Evolutionary conservation across 2,113 vertebrate species (phyloP), one percentile per base, ranked within the genome.

Genomic region (Pao palembangensis): DNA sequence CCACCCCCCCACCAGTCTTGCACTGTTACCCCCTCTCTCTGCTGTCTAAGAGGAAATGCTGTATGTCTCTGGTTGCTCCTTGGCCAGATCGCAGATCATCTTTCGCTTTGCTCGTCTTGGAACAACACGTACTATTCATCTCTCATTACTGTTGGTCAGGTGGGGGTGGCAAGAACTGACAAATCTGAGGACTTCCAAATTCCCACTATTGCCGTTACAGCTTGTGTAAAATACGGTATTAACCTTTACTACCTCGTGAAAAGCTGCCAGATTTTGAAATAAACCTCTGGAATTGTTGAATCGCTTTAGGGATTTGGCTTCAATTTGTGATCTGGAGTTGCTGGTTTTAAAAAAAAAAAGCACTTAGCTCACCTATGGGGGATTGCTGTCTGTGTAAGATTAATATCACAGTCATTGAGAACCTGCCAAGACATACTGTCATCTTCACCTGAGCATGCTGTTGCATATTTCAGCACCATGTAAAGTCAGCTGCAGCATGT

Each of bases 231-330:
- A 75, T 67, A 71, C 55, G 58, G n/a, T 44, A 48, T 63, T 17
- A 49, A 51, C 12, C 12, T 64, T 51, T 23, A 14, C 57, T 21
- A 28, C 52, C 6, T 61, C 34, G 8, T 42, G 47, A 60, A 10
- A 59, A 51, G 63, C 61, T 64, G 61, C 61, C 78, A 76, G 58
- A 5, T n/a, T 28, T 38, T 64, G 64, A 55, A 62, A 47, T 73
- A 28, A 70, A 71, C 67, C 21, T 28, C 18, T 76, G 73, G 69
- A 78, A 79, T 62, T 21, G 4, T 61, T 82, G 65, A 85, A 63
- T 84, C 69, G 80, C 42, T 70, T 54, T n/a, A 65, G 64, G 53
- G 71, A 55, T 77, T 73, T 76, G 71, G 51, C 60, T 38, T 25
- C n/a, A 17, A 69, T 64, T 65, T 67, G 58, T 79, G 66, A 76